Percentiles rank a stretch among this genome's conserved stretches.
Conservation (phyloP, 2,888 invertebrate species). For the Graphium colonna region DNA sequence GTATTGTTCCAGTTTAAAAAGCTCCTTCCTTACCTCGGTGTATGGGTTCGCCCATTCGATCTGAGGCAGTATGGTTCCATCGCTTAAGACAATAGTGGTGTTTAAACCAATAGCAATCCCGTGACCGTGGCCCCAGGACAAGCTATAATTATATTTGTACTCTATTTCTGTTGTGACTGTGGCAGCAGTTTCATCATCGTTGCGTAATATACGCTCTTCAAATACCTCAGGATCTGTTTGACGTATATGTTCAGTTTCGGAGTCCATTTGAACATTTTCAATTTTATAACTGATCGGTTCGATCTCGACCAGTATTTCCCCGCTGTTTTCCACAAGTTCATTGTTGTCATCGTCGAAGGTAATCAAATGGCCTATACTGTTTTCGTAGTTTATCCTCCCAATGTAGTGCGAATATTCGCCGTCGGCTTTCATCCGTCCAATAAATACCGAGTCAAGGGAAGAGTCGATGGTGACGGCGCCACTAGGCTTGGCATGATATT, state of each 20-base stretch:
- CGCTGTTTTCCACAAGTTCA: conserved; percentile 78
- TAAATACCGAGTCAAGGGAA: conserved; percentile 57
- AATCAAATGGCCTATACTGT: conserved; percentile 84
- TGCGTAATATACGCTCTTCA: conserved; percentile 73
- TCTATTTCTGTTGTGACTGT: conserved; percentile 86
- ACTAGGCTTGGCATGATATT: conserved; percentile 82
- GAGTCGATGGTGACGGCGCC: conserved; percentile 84
- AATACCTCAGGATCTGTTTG: conserved; percentile 73
- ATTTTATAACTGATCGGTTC: conserved; percentile 90
- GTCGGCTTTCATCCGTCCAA: conserved; percentile 57
- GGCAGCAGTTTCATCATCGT: conserved; percentile 77
- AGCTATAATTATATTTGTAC: conserved; percentile 84
- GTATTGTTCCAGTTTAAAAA: conserved; percentile 81
- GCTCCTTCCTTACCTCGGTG: conserved; percentile 76
- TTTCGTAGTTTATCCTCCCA: conserved; percentile 85
- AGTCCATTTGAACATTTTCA: conserved; percentile 81
- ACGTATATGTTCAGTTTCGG: conserved; percentile 69
- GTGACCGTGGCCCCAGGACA: conserved; percentile 90
- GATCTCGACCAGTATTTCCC: conserved; percentile 89
- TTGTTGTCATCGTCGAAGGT: conserved; percentile 83
- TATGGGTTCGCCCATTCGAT: conserved; percentile 86
- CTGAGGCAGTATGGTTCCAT: conserved; percentile 78
- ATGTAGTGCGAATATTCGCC: conserved; percentile 79
- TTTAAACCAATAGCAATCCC: conserved; percentile 86
- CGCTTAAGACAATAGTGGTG: conserved; percentile 81